Evolutionary conservation across 2,797 vertebrate species (phyloP), one percentile per base, ranked within the genome.

Genomic region (Lutjanus campechanus): DNA sequence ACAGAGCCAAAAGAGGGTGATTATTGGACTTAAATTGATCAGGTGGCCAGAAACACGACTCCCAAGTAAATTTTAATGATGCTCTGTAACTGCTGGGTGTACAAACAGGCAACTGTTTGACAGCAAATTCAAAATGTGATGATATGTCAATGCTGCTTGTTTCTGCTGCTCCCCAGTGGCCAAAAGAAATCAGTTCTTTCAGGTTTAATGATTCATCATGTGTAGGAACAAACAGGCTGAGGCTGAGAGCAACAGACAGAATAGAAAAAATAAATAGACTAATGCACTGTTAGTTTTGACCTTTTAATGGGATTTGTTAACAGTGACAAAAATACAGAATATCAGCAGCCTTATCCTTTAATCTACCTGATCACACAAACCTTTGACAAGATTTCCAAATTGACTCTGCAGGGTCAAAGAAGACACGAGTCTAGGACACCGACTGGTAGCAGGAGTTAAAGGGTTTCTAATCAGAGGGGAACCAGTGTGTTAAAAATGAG

Each of bases 401-500:
- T 25, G 25, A 43, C 15, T 54, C 16, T 60, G 40, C 43, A n/a
- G 41, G 11, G 25, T 41, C 47, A 20, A 41, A 81, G 16, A 53
- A 62, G 53, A 61, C 53, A 65, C 58, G 25, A 41, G 59, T 65
- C 22, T 64, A 44, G 46, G 41, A 64, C 59, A n/a, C 16, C 29
- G 19, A n/a, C 47, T 54, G 40, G 46, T 46, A 16, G 61, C 19
- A 29, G 46, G 77, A 80, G 44, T 65, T 25, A 4, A 40, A 54
- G 67, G 29, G 22, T 73, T 72, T 70, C 47, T 29, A 20, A 43
- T n/a, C 20, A 43, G 41, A 55, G 60, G 22, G 4, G 59, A 79
- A 55, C 0, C 0, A 65, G 77, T 73, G 70, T 46, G 54, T 56
- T 83, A 43, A 51, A 77, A 71, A 79, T n/a, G 19, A 75, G 55